Base-by-base conservation (phyloP, 2,888 invertebrate genomes). In the Cryptocephalus primarius region DNA sequence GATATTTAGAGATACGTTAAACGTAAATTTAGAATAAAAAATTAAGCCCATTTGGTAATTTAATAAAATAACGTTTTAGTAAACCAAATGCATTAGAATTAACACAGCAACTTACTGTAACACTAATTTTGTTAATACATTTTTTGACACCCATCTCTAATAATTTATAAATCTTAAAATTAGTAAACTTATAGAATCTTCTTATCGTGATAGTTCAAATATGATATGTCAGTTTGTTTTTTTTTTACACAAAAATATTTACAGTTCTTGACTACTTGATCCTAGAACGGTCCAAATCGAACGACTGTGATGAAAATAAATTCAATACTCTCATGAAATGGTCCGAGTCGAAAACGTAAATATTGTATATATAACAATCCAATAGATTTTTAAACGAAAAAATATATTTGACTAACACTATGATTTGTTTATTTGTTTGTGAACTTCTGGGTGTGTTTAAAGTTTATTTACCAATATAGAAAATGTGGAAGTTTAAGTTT, bases 221-320 rank as follows among this genome's bases (percentile, higher is more conserved):
- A 60, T 62, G 62, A 62, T 62, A 62, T 62, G 62, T 62, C 60
- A 55, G 59, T 55, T 62, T 60, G 22, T 22, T 58, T 60, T 60
- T 58, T 55, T 53, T 40, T 40, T 57, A 40, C 40, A 54, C 51
- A 50, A 48, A 45, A 50, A 52, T 49, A 39, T 36, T 39, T 39
- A 33, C 33, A 43, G n/a, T 12, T 40, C 11, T 32, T 11, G 9
- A 9, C 22, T 8, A 42, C n/a, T 9, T 33, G 33, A 10, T 33
- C 12, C 36, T 22, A 22, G 22, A 22, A 22, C 22, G 22, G 22
- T 6, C 22, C 3, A 22, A 22, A 22, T 6, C 22, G 22, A 22
- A 22, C 22, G 22, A 22, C 6, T 22, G 22, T 22, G 22, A 22
- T 22, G 22, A 33, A 12, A 8, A 36, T n/a, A 33, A 42, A 42